phyloP scores from a whole-genome alignment of 2,797 vertebrate genomes.

The Iguana delicatissima region DNA sequence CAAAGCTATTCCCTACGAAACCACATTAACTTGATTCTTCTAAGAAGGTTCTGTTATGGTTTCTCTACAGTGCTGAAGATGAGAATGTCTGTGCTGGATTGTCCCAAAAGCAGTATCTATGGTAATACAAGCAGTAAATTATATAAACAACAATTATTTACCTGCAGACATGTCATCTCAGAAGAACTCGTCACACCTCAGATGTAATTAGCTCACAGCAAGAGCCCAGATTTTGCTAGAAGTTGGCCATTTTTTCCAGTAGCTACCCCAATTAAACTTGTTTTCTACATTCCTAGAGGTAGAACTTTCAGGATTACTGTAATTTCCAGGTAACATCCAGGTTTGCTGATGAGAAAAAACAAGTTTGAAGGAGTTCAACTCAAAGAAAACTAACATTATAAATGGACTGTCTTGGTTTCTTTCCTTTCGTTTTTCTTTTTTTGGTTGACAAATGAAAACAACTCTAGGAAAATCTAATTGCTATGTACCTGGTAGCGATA shows the following conservation, averaged over 20 bases:
- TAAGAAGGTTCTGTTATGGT: neutral
- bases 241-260: neutral
- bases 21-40: neutral
- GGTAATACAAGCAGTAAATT: neutral
- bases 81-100: neutral
- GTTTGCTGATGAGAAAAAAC: neutral
- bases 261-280: too few relatives aligned
- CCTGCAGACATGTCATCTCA: too few relatives aligned
- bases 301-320: neutral
- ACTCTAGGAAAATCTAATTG: neutral
- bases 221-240: neutral
- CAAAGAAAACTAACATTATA: neutral
- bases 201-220: neutral
- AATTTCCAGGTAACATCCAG: neutral
- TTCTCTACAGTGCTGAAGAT: neutral
- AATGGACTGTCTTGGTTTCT: neutral
- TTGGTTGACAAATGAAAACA: neutral
- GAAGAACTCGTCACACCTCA: neutral
- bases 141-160: neutral
- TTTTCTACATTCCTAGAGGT: neutral
- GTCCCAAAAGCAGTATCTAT: too few relatives aligned
- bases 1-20: neutral
- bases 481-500: neutral
- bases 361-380: neutral
- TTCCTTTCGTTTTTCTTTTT: too few relatives aligned